These are phyloP conservation scores for Malurus elegans DNA, from an alignment of 2,113 vertebrate species.

Conservation along the genomic window DNA sequence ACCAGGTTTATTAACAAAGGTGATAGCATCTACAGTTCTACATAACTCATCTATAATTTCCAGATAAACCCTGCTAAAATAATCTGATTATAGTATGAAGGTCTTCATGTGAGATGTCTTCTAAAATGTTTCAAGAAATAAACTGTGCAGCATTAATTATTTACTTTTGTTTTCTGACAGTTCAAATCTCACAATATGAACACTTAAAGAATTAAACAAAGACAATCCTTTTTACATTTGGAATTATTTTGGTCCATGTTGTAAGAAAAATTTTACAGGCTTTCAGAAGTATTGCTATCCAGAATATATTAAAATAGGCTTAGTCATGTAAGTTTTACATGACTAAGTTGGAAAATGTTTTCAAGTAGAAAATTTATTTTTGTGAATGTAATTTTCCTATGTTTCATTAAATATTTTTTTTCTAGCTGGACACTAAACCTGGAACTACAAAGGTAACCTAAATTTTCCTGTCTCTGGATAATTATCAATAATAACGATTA, in stretches of 20 bases:
- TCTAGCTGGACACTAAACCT: background rate
- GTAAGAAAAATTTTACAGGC: background rate
- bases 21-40: background rate
- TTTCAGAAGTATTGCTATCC: background rate
- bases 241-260: background rate
- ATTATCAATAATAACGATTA: background rate
- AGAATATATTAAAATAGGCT: background rate
- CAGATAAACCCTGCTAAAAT: background rate
- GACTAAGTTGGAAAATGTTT: background rate
- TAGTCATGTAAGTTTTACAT: background rate
- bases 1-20: background rate
- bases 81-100: background rate
- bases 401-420: background rate
- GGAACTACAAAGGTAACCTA: background rate
- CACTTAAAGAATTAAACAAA: background rate
- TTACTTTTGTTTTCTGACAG: background rate
- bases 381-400: background rate
- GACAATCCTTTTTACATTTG: background rate
- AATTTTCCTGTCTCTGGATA: background rate
- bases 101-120: background rate
- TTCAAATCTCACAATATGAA: background rate
- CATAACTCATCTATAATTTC: background rate
- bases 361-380: background rate
- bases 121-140: background rate
- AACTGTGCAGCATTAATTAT: background rate